phyloP scores from a whole-genome alignment of 2,113 vertebrate species.

The Pachypanchax playfairii region DNA sequence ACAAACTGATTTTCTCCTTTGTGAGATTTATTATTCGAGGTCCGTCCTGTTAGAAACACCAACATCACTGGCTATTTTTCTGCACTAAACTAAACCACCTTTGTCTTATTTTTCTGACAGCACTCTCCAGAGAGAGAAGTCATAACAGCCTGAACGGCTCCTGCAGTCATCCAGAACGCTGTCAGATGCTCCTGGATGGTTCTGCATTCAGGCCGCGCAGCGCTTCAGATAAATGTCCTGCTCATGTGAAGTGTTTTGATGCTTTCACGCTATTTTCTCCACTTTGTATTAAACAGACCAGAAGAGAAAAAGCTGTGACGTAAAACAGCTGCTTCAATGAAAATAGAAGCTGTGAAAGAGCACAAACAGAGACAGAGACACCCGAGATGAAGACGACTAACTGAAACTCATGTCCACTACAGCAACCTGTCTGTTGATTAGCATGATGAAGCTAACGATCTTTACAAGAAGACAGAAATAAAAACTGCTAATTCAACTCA shows the following conservation, averaged over 20 bases:
- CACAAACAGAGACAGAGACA: not conserved
- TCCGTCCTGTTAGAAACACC: constrained; percentile 3
- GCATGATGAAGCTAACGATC: too few species aligned
- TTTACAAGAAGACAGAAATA: too few species aligned
- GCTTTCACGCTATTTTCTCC: not conserved
- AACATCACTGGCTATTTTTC: constrained; percentile 8
- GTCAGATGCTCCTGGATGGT: not conserved
- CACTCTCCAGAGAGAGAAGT: not conserved
- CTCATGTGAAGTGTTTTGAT: constrained; percentile 23
- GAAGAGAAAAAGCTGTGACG: not conserved
- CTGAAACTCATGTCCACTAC: too few species aligned
- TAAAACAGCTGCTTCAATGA: constrained; percentile 1
- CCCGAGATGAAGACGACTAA: not conserved
- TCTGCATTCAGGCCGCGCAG: not conserved
- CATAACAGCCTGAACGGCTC: constrained; percentile 11
- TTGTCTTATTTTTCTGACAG: constrained; percentile 33
- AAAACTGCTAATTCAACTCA: too few species aligned
- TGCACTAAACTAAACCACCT: not conserved
- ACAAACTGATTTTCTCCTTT: too few species aligned
- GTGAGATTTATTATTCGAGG: constrained; percentile 2
- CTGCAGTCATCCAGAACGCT: constrained; percentile 9
- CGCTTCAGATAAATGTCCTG: constrained; percentile 2
- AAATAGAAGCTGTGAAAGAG: not conserved
- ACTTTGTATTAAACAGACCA: rapidly evolving
- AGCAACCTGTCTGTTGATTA: too few species aligned